Evolutionary conservation across 2,797 vertebrate genomes (phyloP), one percentile per base, ranked within the genome.

Genomic region (Nyctibius grandis): DNA sequence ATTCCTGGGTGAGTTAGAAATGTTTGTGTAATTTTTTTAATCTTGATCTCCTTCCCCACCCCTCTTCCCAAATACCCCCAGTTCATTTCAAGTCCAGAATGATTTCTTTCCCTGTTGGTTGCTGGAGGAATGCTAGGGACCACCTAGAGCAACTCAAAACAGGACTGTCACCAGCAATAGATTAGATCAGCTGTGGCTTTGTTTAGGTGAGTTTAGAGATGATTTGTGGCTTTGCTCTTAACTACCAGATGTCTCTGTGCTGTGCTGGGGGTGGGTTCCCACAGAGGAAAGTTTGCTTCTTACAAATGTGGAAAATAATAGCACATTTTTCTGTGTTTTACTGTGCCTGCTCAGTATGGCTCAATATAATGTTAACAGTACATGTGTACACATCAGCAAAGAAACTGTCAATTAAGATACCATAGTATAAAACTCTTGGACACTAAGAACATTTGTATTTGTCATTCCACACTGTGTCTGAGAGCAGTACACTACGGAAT

Each of bases 221-320:
- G 65, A 91, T 86, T 90, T 84, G 93, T 93, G 83, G 61, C 80
- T 85, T 90, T 90, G 40, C 56, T 75, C 38, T 91, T 95, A 78
- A 48, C 74, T 86, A 53, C 80, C 88, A 85, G 77, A 74, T 89
- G 63, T 79, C 40, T 78, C 51, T 36, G 25, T 60, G 67, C 54
- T 74, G 44, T 85, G 47, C 80, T 90, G 81, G 70, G 47, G 15
- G 56, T 15, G 38, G 38, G 74, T 59, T 94, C 68, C 63, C 64
- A 48, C 44, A 95, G 75, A 95, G 67, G 67, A 82, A 83, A 67
- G 15, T 21, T 93, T 1, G 6, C 40, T 75, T 75, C 57, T 82
- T 42, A 50, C 44, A 78, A 44, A 61, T 9, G 51, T 6, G 26
- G 79, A 84, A 86, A 92, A 22, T 1, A 92, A 22, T 1, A 75